Base-by-base conservation (phyloP, 2,888 invertebrate genomes). In the Tachina grossa region DNA sequence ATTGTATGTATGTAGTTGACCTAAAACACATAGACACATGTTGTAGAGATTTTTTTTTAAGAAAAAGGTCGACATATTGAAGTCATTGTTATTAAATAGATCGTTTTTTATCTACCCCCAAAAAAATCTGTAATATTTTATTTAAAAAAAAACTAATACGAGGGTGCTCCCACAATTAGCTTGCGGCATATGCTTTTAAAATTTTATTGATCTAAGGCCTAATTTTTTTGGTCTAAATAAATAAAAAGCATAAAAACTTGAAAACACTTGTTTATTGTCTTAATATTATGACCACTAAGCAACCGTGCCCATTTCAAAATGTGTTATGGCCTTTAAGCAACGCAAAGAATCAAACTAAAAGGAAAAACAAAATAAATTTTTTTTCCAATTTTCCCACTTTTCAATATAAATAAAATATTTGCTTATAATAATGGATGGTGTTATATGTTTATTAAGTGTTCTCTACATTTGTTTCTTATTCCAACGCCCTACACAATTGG, bases 221-320 rank as follows among this genome's bases (percentile, higher is more conserved):
- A 31, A 0, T 31, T 14, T 22, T 65, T 11, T 39, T 22, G 11
- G 45, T 53, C 14, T n/a, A 65, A 8, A 47, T 14, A 19, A 39
- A 19, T 13, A 41, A 16, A 43, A 43, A 43, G 31, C 31, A 31
- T 31, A 22, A 16, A n/a, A 2, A 14, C n/a, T 8, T 31, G 3
- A 69, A 61, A 75, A 49, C 77, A 78, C 65, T 77, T 78, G 83
- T 83, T 83, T 83, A 68, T 78, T 77, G 77, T 83, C 71, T 57
- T 74, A 78, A 68, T 39, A 68, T 68, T 43, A 43, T 49, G 63
- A 47, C 71, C 78, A 74, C 31, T 6, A 31, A 61, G 55, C 41
- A 47, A 75, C n/a, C 69, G 57, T 55, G 57, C 16, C 55, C 49
- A 51, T 22, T 59, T 57, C 14, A 59, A 14, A 68, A 49, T 51